A percentile compares a stretch with the other conserved stretches of the same genome.
phyloP scores from a whole-genome alignment of 2,113 vertebrate species.

The Suricata suricatta region DNA sequence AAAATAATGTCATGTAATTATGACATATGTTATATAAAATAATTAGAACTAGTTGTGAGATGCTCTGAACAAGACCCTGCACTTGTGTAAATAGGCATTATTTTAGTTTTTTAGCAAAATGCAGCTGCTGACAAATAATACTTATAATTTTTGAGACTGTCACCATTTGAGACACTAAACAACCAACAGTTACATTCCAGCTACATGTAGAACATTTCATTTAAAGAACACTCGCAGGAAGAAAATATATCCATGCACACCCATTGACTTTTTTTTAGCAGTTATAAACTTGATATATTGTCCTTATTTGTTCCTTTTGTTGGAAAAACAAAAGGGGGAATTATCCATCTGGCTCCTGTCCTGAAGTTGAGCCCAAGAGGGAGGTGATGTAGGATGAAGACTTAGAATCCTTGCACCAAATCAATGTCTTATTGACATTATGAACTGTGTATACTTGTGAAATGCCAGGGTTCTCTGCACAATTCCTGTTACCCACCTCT shows the following conservation, averaged over 20 bases:
- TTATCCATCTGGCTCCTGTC: conserved; percentile 52
- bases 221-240: not conserved
- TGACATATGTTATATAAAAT: too few species aligned
- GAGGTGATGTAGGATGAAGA: not conserved
- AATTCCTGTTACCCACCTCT: not conserved
- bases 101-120: conserved; percentile 44
- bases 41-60: not conserved
- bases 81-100: not conserved
- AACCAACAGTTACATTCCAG: not conserved
- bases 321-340: conserved; percentile 14
- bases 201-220: conserved; percentile 12
- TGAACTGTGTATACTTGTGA: not conserved
- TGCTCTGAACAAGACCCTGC: not conserved
- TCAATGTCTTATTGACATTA: not conserved
- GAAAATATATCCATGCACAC: not conserved
- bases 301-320: conserved; percentile 45
- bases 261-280: conserved; percentile 53
- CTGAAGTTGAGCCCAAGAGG: conserved; percentile 41
- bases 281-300: conserved; percentile 67
- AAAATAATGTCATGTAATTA: not conserved
- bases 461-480: not conserved
- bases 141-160: not conserved
- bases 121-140: not conserved
- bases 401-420: not conserved
- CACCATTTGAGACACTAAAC: not conserved